Conservation (phyloP, 1,140 invertebrate genomes). For the Temnothorax nylanderi region DNA sequence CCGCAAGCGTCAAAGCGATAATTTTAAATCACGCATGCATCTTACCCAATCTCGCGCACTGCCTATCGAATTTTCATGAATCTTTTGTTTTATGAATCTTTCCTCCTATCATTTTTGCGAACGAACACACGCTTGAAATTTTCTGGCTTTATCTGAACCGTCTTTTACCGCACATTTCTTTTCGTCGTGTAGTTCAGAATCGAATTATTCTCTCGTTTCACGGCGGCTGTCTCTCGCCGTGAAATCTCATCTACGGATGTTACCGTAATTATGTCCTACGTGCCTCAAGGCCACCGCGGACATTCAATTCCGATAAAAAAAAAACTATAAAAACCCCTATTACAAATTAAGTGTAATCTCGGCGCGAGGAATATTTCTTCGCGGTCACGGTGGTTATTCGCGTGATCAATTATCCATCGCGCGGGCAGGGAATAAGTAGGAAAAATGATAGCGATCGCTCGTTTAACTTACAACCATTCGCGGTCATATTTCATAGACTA, state of each 20-base stretch:
- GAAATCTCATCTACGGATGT: conserved; percentile 47
- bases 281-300: conserved; percentile 19
- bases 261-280: conserved; percentile 50
- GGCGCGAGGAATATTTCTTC: neutral
- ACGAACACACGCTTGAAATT: neutral
- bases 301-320: conserved; percentile 47
- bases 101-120: neutral
- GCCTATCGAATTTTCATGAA: neutral
- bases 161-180: neutral
- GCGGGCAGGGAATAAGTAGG: conserved; percentile 17
- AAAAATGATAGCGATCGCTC: conserved; percentile 43
- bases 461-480: conserved; percentile 29
- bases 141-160: neutral
- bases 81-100: neutral
- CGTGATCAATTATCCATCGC: conserved; percentile 32
- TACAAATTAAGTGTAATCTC: conserved; percentile 52
- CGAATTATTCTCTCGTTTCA: conserved; percentile 13
- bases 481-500: neutral
- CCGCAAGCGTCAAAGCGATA: neutral
- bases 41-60: neutral
- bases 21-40: neutral
- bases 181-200: neutral
- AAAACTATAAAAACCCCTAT: neutral
- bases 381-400: conserved; percentile 50
- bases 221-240: conserved; percentile 10